phyloP scores from a whole-genome alignment of 2,888 invertebrate species.

The Acrocyrtus sp. region DNA sequence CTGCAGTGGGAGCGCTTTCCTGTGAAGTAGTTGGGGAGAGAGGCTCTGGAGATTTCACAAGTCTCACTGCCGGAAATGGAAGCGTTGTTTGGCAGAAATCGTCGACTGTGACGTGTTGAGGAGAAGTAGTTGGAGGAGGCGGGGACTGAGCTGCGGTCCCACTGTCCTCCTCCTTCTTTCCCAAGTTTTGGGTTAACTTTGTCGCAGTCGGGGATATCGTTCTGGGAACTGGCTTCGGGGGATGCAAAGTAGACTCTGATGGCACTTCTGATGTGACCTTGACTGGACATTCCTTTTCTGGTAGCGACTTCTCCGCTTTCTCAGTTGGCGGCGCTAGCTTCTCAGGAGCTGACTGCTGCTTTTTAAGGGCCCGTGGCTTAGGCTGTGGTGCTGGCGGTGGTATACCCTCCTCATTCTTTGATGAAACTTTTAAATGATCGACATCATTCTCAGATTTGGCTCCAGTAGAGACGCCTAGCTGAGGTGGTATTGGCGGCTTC shows the following conservation, averaged over 20 bases:
- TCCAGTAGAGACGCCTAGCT: background rate
- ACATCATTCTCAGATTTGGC: background rate
- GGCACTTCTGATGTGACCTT: constrained; percentile 2
- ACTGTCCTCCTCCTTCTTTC: background rate
- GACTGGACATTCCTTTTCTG: no score
- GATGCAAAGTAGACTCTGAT: background rate
- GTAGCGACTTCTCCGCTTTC: background rate
- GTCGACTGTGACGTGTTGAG: constrained; percentile 12
- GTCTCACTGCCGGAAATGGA: constrained; percentile 40
- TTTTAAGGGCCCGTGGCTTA: constrained; percentile 32
- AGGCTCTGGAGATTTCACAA: background rate
- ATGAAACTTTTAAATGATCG: background rate
- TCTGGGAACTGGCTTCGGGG: constrained; percentile 7
- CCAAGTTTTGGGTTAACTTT: background rate
- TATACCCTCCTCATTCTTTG: background rate
- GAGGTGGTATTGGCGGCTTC: background rate
- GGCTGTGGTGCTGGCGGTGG: constrained; percentile 17
- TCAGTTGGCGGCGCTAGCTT: background rate
- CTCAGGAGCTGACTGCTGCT: constrained; percentile 16
- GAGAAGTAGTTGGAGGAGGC: background rate
- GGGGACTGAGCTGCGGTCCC: background rate
- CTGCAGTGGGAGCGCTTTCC: background rate
- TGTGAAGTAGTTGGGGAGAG: background rate
- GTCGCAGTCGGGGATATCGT: background rate
- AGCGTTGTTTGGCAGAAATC: constrained; percentile 53